Evolutionary conservation across 2,113 vertebrate species (phyloP), one percentile per base, ranked within the genome.

Genomic region (Ctenodactylus gundi): DNA sequence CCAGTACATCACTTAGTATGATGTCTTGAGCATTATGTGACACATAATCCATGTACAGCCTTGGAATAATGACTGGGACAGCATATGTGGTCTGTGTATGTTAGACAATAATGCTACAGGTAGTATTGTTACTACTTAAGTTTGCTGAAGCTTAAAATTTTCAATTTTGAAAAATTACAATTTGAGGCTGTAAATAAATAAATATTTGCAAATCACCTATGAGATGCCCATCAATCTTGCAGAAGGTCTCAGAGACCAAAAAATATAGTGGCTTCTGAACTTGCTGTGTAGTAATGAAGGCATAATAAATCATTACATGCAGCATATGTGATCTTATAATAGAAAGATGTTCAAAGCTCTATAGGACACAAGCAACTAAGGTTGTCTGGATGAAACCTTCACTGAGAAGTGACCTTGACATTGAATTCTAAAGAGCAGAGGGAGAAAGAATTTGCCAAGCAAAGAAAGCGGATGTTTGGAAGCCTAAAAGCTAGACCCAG

Each of bases 291-390:
- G 29, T 49, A 46, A 39, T 9, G 44, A 70, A 6, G 3, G 29
- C 10, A 49, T 29, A 15, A 10, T 57, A 90, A 46, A 46, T 83
- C 65, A 70, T 18, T 27, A 62, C 64, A 2, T 4, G 25, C 17
- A 60, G 46, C 13, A 5, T 3, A 1, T 0, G 3, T 36, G 31
- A n/a, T 27, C 36, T 41, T 27, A 6, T 11, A 23, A 7, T 20
- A 53, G 65, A 87, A 0, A 21, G 2, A 1, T 25, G 34, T 34
- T 44, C 67, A 9, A 44, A 70, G 29, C 7, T 46, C 27, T 7
- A 1, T 49, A 21, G 10, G 29, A 60, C 53, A 70, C 10, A 8
- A 87, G 46, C 21, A 49, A 23, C 36, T 23, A 20, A 44, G 25
- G 1, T 36, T n/a, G 1, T 27, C 41, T 53, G 20, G 14, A 84